These are phyloP conservation scores for Troides helena DNA, from an alignment of 2,888 invertebrate species.

Conservation along the genomic window DNA sequence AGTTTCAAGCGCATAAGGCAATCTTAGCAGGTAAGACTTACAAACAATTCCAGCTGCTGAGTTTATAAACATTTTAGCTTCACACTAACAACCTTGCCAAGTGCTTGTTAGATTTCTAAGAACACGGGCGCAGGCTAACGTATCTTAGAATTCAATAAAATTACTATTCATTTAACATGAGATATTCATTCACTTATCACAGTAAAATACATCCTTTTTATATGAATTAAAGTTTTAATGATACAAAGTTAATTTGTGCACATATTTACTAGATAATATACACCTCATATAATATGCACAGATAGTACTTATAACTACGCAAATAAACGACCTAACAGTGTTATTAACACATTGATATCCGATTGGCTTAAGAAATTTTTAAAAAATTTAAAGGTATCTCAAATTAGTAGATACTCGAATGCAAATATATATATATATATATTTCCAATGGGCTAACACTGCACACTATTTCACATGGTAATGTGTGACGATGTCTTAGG, in stretches of 20 bases:
- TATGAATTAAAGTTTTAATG: not conserved
- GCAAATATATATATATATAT: too few relatives aligned
- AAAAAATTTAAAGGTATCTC: too few relatives aligned
- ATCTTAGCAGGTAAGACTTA: conserved; percentile 89
- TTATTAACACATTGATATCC: not conserved
- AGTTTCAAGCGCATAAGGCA: conserved; percentile 98
- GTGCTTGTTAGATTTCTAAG: not conserved
- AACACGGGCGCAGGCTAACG: not conserved
- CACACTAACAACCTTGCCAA: not conserved
- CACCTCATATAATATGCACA: not conserved
- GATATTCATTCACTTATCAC: not conserved
- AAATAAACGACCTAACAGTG: not conserved
- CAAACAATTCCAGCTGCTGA: not conserved
- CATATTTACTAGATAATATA: not conserved
- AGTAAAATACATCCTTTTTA: not conserved
- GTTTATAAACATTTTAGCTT: not conserved
- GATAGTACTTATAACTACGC: not conserved
- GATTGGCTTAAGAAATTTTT: too few relatives aligned
- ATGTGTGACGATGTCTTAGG: too few relatives aligned
- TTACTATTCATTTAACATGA: not conserved
- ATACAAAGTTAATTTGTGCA: not conserved
- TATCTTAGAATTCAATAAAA: not conserved
- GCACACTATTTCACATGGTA: too few relatives aligned
- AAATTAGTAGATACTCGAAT: too few relatives aligned
- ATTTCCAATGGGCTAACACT: too few relatives aligned